Evolutionary conservation across 1,140 invertebrate genomes (phyloP), one percentile per base, ranked within the genome.

Genomic region (Ctenoplectra terminalis): DNA sequence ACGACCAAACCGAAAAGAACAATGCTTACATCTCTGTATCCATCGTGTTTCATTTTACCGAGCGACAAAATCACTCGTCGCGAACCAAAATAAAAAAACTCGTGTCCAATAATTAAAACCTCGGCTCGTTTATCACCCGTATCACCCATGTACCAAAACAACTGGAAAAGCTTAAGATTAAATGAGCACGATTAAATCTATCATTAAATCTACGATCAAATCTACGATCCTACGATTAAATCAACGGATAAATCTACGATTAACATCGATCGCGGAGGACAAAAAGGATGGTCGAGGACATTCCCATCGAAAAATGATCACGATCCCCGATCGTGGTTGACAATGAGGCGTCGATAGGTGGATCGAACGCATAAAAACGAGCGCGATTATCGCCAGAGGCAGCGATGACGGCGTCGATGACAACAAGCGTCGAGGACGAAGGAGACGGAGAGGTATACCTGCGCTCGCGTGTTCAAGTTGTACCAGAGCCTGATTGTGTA

Each of bases 401-500:
- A 43, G 6, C 7, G 58, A 54, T 70, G 58, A 80, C 37, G 46
- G 29, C 26, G 7, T 3, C 20, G 67, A 73, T 64, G 69, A 80
- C 40, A 60, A 56, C 23, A 58, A 61, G 52, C 26, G 29, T 9
- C 70, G 83, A 86, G 60, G 70, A 83, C 56, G 75, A 78, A 58
- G 46, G 54, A 71, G 26, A 70, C 67, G 43, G 23, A 52, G 37
- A 58, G 52, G 13, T 4, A 6, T n/a, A 3, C 23, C 5, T 34
- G 66, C 37, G 29, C 40, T 23, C 63, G n/a, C 8, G 23, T 11
- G 13, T n/a, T n/a, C n/a, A 31, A 56, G n/a, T 58, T 40, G 75
- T 52, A 37, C 34, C 58, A 64, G 29, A 20, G 31, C 61, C 69
- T 46, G 58, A 23, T 37, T 76, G 61, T 77, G 67, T 60, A 72